Evolutionary conservation across 1,140 invertebrate genomes (phyloP).

Genomic region (Reticulitermes speratus): DNA sequence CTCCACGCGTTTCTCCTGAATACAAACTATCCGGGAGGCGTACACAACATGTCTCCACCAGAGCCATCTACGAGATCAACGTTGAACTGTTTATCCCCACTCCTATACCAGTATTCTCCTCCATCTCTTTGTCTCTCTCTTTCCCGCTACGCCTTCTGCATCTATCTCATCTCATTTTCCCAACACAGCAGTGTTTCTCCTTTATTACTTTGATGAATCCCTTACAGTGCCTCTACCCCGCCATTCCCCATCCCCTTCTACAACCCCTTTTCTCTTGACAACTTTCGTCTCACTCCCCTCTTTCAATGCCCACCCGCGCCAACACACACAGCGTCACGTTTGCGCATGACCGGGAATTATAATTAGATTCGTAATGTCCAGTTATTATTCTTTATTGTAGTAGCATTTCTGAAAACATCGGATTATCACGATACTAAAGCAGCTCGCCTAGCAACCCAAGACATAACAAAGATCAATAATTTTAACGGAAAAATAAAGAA

Average conservation of each 20-base stretch:
- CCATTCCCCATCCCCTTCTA: not conserved
- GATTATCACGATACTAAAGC: not conserved
- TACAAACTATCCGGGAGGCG: not conserved
- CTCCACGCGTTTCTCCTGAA: not conserved
- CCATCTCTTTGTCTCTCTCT: not conserved
- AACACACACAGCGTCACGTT: slow-evolving; percentile 17
- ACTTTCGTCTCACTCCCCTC: not conserved
- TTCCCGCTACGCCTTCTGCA: not conserved
- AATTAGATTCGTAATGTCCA: slow-evolving; percentile 35
- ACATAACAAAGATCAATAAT: not conserved
- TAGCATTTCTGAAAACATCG: slow-evolving; percentile 30
- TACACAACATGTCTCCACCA: not conserved
- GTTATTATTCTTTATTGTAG: slow-evolving; percentile 33
- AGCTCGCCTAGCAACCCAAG: not conserved
- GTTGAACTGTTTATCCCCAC: slow-evolving; percentile 3
- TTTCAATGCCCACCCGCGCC: not conserved
- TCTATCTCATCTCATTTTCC: not conserved
- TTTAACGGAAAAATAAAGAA: not conserved
- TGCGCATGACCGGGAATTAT: slow-evolving; percentile 34
- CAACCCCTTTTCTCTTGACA: not conserved
- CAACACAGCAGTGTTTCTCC: not conserved
- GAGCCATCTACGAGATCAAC: slow-evolving; percentile 3
- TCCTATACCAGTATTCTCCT: not conserved
- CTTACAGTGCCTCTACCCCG: slow-evolving; percentile 20
- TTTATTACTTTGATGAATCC: slow-evolving; percentile 33